These are phyloP conservation scores for Drosophila longiperda DNA, from an alignment of 2,888 invertebrate genomes.

Conservation along the genomic window DNA sequence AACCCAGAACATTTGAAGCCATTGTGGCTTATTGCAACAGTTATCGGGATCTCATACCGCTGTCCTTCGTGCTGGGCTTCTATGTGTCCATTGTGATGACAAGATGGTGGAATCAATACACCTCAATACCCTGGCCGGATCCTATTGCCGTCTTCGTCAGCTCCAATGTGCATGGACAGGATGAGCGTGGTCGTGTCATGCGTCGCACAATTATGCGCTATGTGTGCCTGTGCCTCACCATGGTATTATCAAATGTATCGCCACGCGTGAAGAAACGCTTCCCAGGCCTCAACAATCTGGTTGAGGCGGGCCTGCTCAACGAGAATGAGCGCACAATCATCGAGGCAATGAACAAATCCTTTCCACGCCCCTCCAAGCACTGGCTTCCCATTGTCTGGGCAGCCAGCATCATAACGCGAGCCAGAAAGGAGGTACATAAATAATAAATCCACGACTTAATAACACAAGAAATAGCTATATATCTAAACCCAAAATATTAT, in stretches of 20 bases:
- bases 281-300: constrained; percentile 92
- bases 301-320: constrained; percentile 92
- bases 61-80: constrained; percentile 97
- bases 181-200: constrained; percentile 93
- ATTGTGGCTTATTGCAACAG: constrained; percentile 93
- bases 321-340: constrained; percentile 93
- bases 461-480: background rate
- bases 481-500: background rate
- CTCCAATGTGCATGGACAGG: constrained; percentile 93
- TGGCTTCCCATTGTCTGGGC: constrained; percentile 97
- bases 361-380: constrained; percentile 94
- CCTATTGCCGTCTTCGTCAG: constrained; percentile 94
- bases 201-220: constrained; percentile 93
- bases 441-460: background rate
- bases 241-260: constrained; percentile 94
- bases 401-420: constrained; percentile 94
- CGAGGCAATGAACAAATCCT: constrained; percentile 91
- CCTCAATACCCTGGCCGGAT: constrained; percentile 93
- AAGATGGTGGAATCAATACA: constrained; percentile 96
- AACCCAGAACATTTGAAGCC: constrained; percentile 90
- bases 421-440: constrained; percentile 89
- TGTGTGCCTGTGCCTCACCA: constrained; percentile 93
- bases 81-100: constrained; percentile 97
- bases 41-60: constrained; percentile 94
- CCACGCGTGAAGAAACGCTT: constrained; percentile 95